Percentiles rank a stretch among this genome's conserved stretches.
These are phyloP conservation scores for Aphelocoma californica DNA, from an alignment of 2,797 vertebrate genomes.

Conservation along the genomic window DNA sequence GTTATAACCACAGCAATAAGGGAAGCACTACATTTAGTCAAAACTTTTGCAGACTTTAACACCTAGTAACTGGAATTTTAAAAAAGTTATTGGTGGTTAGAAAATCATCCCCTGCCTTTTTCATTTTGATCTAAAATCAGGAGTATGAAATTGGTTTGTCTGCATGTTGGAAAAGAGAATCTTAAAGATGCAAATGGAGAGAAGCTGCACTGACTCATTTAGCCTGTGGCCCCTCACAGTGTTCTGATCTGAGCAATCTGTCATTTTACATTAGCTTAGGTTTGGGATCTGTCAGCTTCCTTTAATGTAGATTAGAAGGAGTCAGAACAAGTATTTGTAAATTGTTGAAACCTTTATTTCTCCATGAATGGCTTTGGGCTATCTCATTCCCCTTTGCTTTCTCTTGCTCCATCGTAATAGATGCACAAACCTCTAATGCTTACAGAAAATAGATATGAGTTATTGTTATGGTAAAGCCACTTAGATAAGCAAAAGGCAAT, in stretches of 20 bases:
- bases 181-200: constrained; percentile 1
- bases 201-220: constrained; percentile 32
- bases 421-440: constrained; percentile 18
- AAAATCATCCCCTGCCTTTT: not conserved
- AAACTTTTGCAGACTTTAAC: not conserved
- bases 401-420: not conserved
- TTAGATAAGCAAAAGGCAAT: not conserved
- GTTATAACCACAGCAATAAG: not conserved
- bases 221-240: constrained; percentile 9
- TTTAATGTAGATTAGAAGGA: constrained; percentile 39
- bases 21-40: not conserved
- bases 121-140: not conserved
- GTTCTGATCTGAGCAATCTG: constrained; percentile 43
- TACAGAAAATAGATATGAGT: constrained; percentile 4
- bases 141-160: constrained; percentile 12
- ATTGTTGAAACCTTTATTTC: constrained; percentile 37
- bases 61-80: not conserved
- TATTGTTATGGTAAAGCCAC: constrained; percentile 23
- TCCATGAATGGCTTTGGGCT: not conserved
- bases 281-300: constrained; percentile 30
- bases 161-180: not conserved
- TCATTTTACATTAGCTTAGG: constrained; percentile 57
- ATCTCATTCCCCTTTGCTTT: not conserved
- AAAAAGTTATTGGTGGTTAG: not conserved
- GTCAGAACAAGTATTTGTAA: constrained; percentile 52